Percentiles rank a stretch among this genome's conserved stretches.
Evolutionary conservation across 64 coral and sea anemone species (phyloP).

Genomic region (Stichodactyla mertensii): DNA sequence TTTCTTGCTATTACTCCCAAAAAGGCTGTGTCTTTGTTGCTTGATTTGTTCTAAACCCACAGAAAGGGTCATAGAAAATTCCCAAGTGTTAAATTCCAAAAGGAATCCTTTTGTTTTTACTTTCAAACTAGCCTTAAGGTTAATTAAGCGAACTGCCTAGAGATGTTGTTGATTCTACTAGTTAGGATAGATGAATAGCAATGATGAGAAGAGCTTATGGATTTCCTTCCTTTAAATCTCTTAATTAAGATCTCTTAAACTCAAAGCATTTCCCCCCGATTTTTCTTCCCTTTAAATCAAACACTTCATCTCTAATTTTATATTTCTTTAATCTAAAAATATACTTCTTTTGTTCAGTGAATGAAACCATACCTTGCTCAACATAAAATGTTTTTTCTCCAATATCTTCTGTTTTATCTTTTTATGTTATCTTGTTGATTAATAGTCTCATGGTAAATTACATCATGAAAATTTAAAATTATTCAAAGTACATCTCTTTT

Average conservation of each 20-base stretch:
- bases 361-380: no score
- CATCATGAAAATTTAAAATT: neutral
- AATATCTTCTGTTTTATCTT: neutral
- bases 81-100: neutral
- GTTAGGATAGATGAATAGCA: neutral
- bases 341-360: no score
- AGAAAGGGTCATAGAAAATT: neutral
- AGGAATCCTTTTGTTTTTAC: neutral
- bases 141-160: neutral
- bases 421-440: neutral
- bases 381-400: neutral
- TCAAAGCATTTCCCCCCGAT: neutral
- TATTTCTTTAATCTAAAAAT: no score
- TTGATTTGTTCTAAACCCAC: neutral
- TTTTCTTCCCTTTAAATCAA: neutral
- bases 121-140: neutral
- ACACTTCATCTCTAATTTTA: neutral
- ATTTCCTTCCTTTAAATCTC: constrained; percentile 4
- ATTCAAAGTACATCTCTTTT: neutral
- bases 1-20: neutral
- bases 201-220: neutral
- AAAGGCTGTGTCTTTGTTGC: neutral
- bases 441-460: neutral
- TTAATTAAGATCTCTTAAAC: constrained; percentile 1
- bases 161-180: neutral